phyloP scores from a whole-genome alignment of 2,113 vertebrate genomes.

The Sceloporus undulatus region DNA sequence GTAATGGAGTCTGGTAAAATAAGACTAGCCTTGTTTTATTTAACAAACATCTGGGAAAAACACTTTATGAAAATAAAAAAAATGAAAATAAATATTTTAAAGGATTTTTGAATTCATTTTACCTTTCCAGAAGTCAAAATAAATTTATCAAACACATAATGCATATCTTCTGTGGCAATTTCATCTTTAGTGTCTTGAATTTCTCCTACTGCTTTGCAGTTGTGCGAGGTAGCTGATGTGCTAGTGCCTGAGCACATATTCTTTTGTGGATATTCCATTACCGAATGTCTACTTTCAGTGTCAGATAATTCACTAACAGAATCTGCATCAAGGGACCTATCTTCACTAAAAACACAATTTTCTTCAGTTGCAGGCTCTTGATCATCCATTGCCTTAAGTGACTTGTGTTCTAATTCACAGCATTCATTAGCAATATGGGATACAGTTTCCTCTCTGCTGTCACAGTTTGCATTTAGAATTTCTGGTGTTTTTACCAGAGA shows the following conservation, averaged over 20 bases:
- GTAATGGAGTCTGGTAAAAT: background rate
- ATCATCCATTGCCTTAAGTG: constrained; percentile 65
- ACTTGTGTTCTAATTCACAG: constrained; percentile 75
- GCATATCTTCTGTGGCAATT: constrained; percentile 83
- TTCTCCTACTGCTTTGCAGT: constrained; percentile 76
- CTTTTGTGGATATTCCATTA: constrained; percentile 62
- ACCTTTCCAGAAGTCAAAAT: constrained; percentile 99
- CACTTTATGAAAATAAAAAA: background rate
- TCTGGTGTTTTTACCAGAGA: constrained; percentile 60
- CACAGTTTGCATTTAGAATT: constrained; percentile 66
- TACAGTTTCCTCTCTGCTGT: constrained; percentile 68
- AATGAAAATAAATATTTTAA: background rate
- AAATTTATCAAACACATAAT: constrained; percentile 95
- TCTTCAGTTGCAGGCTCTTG: constrained; percentile 65
- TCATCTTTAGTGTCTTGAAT: constrained; percentile 73
- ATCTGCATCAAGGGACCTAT: constrained; percentile 62
- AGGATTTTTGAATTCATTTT: constrained; percentile 47
- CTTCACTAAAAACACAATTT: constrained; percentile 70
- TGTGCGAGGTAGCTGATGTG: constrained; percentile 82
- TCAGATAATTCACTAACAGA: constrained; percentile 69
- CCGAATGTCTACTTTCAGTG: constrained; percentile 68
- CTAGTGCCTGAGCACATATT: constrained; percentile 66
- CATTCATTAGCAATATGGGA: constrained; percentile 67
- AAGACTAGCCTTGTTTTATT: background rate
- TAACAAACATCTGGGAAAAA: constrained; percentile 9